phyloP scores from a whole-genome alignment of 2,888 invertebrate genomes.

The Dryobotodes eremita region DNA sequence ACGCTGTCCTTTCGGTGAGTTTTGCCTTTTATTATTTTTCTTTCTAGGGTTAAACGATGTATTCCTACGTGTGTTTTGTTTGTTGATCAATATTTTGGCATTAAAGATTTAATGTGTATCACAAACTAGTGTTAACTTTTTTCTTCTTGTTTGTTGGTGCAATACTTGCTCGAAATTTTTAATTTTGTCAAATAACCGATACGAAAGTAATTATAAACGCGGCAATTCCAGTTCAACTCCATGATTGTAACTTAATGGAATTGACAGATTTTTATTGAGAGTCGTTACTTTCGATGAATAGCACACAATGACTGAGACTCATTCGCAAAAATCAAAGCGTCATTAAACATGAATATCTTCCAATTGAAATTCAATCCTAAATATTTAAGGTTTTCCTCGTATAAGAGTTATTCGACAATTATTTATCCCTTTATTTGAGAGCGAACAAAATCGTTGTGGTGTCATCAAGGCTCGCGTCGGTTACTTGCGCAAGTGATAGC shows the following conservation, averaged over 20 bases:
- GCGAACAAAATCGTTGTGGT: constrained; percentile 38
- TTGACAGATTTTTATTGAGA: background rate
- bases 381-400: background rate
- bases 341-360: background rate
- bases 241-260: background rate
- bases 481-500: constrained; percentile 44
- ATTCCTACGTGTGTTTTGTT: background rate
- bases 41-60: background rate
- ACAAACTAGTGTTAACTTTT: background rate
- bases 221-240: background rate
- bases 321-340: background rate
- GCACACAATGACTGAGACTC: background rate
- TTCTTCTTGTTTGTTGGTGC: background rate
- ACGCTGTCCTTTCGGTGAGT: constrained; percentile 96
- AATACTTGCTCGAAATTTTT: background rate
- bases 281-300: background rate
- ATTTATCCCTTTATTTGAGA: constrained; percentile 14
- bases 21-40: constrained; percentile 16
- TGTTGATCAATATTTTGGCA: background rate
- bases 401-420: background rate
- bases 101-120: background rate
- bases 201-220: background rate
- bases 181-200: background rate
- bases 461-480: constrained; percentile 26
- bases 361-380: background rate